phyloP scores from a whole-genome alignment of 2,888 invertebrate genomes.

The Dyspetes luteomarginatus region DNA sequence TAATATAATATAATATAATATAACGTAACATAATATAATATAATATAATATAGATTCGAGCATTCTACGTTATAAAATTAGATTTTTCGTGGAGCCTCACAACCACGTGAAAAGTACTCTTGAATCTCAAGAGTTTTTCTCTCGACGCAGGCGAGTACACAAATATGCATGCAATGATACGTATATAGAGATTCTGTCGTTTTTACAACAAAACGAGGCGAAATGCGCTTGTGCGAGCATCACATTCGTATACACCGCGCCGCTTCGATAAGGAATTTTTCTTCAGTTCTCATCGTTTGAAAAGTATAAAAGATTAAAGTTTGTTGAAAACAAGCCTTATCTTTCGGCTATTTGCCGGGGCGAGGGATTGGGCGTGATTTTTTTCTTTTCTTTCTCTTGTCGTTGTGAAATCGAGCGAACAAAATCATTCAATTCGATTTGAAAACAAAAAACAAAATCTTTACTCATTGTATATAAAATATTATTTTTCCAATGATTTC shows the following conservation, averaged over 20 bases:
- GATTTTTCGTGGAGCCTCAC: conserved; percentile 35
- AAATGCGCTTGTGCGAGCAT: conserved; percentile 17
- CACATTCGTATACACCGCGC: conserved; percentile 5
- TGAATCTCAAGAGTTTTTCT: conserved; percentile 12
- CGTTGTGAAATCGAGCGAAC: conserved; percentile 5
- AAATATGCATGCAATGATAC: background rate
- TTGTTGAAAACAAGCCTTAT: conserved; percentile 79
- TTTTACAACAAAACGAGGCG: conserved; percentile 28
- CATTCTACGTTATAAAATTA: background rate
- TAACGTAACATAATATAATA: too few species aligned
- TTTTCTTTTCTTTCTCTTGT: conserved; percentile 43
- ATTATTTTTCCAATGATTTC: too few species aligned
- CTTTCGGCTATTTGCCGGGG: conserved; percentile 66
- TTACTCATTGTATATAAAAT: too few species aligned
- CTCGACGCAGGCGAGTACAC: background rate
- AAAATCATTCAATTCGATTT: too few species aligned
- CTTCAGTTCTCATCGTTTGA: conserved; percentile 63
- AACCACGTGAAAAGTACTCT: conserved; percentile 17
- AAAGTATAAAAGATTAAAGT: conserved; percentile 74
- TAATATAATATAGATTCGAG: background rate
- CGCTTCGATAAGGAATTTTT: conserved; percentile 72
- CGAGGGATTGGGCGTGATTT: conserved; percentile 34
- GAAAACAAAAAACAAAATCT: too few species aligned
- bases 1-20: too few species aligned
- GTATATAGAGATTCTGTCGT: background rate